A percentile compares a stretch with the other conserved stretches of the same genome.
Conservation (phyloP, 2,797 vertebrate genomes). For the Labroides dimidiatus region DNA sequence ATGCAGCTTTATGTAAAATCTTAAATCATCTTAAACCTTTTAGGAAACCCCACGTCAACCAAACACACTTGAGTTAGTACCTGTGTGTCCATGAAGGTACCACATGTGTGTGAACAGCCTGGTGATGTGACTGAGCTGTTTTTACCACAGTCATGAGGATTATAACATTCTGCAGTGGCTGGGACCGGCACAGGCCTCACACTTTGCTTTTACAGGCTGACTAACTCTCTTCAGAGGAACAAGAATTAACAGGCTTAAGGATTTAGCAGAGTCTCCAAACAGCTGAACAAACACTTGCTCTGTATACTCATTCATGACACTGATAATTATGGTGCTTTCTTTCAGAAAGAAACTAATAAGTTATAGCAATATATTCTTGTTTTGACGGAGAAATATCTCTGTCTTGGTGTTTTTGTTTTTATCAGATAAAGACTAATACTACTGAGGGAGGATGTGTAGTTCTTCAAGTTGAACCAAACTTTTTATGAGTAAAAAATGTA, state of each 20-base stretch:
- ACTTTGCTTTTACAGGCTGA: conserved; percentile 34
- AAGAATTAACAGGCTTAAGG: conserved; percentile 49
- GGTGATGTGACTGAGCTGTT: conserved; percentile 14
- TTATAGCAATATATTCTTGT: background rate
- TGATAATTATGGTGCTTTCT: conserved; percentile 8
- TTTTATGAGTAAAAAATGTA: conserved; percentile 21
- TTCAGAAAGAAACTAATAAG: background rate
- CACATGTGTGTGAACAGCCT: background rate
- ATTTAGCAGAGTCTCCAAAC: conserved; percentile 50
- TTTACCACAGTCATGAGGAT: conserved; percentile 43
- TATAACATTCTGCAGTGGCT: conserved; percentile 42
- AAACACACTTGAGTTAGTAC: background rate
- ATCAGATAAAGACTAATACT: background rate
- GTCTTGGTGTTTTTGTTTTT: background rate
- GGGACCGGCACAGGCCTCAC: conserved; percentile 29
- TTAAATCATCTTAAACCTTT: too few relatives aligned
- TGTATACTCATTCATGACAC: conserved; percentile 9
- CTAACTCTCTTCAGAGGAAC: conserved; percentile 31
- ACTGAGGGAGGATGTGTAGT: conserved; percentile 5
- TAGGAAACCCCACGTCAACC: too few relatives aligned
- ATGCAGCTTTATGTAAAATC: too few relatives aligned
- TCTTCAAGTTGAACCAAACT: conserved; percentile 23
- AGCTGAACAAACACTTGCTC: conserved; percentile 21
- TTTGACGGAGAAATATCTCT: background rate
- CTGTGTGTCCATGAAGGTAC: background rate